Conservation (phyloP, 2,797 vertebrate genomes). For the Tapera naevia region DNA sequence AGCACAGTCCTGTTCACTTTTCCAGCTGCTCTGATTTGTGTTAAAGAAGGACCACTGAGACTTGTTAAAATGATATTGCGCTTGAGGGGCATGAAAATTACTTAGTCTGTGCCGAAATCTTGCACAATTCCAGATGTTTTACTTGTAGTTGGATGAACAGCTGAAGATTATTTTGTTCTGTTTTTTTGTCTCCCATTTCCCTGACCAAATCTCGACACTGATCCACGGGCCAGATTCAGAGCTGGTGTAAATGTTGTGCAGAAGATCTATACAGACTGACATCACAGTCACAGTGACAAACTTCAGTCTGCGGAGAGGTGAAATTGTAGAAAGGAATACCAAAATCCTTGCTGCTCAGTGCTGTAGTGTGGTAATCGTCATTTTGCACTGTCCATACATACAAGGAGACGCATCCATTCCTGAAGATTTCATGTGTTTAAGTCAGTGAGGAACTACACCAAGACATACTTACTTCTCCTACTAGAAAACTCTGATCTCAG, state of each 20-base stretch:
- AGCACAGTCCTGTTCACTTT: not conserved
- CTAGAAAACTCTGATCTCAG: not conserved
- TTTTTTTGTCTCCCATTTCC: not conserved
- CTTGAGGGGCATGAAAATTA: not conserved
- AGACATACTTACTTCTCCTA: accelerated
- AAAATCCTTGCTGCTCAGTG: not conserved
- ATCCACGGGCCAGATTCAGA: not conserved
- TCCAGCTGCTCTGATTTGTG: not conserved
- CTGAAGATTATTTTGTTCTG: not conserved
- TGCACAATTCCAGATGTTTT: not conserved
- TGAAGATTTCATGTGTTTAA: not conserved
- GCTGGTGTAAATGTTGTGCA: not conserved
- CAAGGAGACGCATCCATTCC: not conserved
- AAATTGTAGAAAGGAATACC: not conserved
- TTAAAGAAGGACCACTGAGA: not conserved
- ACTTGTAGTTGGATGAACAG: not conserved
- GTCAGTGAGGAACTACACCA: not conserved
- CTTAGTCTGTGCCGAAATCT: not conserved
- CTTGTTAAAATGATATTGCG: not conserved
- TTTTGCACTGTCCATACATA: not conserved
- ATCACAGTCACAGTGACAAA: not conserved
- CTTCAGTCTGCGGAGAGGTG: not conserved
- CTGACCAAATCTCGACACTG: not conserved
- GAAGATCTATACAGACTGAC: not conserved
- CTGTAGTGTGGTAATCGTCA: not conserved